Conservation (phyloP, 2,888 invertebrate genomes). For the Stenichneumon culpator region DNA sequence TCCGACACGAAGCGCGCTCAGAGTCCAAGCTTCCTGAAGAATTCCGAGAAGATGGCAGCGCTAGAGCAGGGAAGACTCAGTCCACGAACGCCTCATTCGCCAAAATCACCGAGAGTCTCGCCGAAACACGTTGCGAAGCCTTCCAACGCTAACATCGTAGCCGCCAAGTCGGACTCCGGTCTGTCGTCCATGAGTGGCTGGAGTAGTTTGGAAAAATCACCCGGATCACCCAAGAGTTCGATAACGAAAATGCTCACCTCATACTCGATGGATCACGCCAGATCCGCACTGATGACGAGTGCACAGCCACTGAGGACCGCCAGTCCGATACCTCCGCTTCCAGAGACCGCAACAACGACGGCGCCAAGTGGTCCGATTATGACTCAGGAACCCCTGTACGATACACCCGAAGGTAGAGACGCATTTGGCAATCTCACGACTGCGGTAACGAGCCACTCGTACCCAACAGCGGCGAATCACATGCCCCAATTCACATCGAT, state of each 20-base stretch:
- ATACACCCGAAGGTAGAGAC: conserved; percentile 82
- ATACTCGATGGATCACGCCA: conserved; percentile 80
- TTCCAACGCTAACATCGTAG: conserved; percentile 88
- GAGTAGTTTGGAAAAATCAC: conserved; percentile 94
- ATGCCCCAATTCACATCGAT: conserved; percentile 87
- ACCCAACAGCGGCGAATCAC: conserved; percentile 85
- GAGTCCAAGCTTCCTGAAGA: conserved; percentile 85
- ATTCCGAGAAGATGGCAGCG: conserved; percentile 81
- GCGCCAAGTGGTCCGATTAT: conserved; percentile 67
- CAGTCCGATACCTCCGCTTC: conserved; percentile 80
- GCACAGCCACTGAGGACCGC: conserved; percentile 75
- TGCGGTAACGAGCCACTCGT: conserved; percentile 73
- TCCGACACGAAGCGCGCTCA: conserved; percentile 77
- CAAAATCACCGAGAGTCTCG: conserved; percentile 91
- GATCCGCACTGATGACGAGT: conserved; percentile 73
- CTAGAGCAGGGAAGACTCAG: conserved; percentile 87
- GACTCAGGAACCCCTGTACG: conserved; percentile 82
- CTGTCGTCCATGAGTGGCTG: conserved; percentile 95
- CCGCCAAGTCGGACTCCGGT: conserved; percentile 94
- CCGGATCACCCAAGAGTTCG: conserved; percentile 91
- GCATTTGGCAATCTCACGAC: conserved; percentile 76
- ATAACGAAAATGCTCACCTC: conserved; percentile 82
- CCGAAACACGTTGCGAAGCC: conserved; percentile 89
- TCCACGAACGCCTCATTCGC: conserved; percentile 88
- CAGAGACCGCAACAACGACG: conserved; percentile 73